phyloP scores from a whole-genome alignment of 2,797 vertebrate genomes.

The Phyllotis vaccarum region DNA sequence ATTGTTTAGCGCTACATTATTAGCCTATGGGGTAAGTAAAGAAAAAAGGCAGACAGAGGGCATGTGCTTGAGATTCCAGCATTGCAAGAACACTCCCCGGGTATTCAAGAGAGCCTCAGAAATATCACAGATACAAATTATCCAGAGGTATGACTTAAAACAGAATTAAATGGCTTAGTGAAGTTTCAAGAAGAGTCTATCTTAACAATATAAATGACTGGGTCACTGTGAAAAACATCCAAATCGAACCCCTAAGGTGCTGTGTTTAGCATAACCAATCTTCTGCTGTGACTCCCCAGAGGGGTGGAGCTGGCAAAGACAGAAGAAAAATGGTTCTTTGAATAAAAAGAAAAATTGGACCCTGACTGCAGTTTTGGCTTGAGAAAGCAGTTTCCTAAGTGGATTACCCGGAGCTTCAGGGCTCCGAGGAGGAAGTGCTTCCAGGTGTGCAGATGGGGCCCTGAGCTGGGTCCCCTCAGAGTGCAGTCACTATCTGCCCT shows the following conservation, averaged over 20 bases:
- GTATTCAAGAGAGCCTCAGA: conserved; percentile 20
- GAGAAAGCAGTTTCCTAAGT: conserved; percentile 56
- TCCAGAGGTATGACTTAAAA: conserved; percentile 65
- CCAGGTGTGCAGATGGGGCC: accelerated
- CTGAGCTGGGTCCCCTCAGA: neutral
- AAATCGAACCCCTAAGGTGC: conserved; percentile 56
- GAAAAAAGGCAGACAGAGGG: neutral
- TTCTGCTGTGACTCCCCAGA: conserved; percentile 70
- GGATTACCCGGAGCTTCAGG: neutral
- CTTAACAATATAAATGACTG: conserved; percentile 65
- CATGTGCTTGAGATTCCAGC: neutral
- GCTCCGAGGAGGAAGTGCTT: neutral
- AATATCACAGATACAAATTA: conserved; percentile 64
- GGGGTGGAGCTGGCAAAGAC: conserved; percentile 45
- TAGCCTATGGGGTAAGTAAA: conserved; percentile 1
- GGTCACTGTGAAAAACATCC: conserved; percentile 60
- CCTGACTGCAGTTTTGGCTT: conserved; percentile 18
- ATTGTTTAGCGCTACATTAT: neutral
- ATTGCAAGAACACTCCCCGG: neutral
- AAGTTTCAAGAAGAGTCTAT: conserved; percentile 71
- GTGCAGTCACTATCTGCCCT: neutral
- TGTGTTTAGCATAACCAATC: conserved; percentile 82
- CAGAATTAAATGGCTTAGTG: conserved; percentile 70
- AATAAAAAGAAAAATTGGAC: conserved; percentile 68
- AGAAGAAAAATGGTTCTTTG: conserved; percentile 71